phyloP scores from a whole-genome alignment of 2,888 invertebrate species.

The Ormyrus nitidulus region DNA sequence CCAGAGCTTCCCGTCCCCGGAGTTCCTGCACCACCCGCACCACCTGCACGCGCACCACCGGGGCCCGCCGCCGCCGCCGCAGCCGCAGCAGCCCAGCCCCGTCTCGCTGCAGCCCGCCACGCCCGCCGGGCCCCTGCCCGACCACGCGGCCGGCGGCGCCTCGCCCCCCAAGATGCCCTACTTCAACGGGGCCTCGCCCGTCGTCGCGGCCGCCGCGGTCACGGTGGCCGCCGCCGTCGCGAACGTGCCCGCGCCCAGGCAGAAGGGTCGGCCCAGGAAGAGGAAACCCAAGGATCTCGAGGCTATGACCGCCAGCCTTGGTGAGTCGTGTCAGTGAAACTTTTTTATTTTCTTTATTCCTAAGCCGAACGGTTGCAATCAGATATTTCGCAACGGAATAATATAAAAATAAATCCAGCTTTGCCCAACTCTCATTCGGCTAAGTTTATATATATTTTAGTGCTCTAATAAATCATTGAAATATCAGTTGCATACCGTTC shows the following conservation, averaged over 20 bases:
- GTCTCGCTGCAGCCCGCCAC: constrained; percentile 78
- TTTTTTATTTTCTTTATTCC: constrained; percentile 12
- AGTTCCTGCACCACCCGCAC: constrained; percentile 73
- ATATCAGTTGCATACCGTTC: too few species aligned
- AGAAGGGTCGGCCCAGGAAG: constrained; percentile 95
- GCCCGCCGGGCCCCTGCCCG: constrained; percentile 75
- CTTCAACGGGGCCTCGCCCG: constrained; percentile 77
- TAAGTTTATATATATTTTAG: too few species aligned
- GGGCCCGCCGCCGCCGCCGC: constrained; percentile 76
- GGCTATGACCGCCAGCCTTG: constrained; percentile 89
- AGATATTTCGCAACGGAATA: too few species aligned
- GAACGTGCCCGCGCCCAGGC: constrained; percentile 81
- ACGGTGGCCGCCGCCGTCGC: constrained; percentile 77
- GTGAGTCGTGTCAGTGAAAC: constrained; percentile 77
- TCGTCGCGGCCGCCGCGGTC: constrained; percentile 77
- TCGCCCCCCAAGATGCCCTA: constrained; percentile 76
- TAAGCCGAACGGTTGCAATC: too few species aligned
- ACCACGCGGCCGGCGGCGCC: constrained; percentile 69
- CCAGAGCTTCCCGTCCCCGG: constrained; percentile 78
- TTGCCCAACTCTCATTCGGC: too few species aligned
- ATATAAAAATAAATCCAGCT: too few species aligned
- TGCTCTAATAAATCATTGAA: too few species aligned
- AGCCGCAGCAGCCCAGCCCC: constrained; percentile 78
- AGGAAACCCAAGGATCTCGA: constrained; percentile 94
- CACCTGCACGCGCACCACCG: constrained; percentile 52